A percentile compares a stretch with the other conserved stretches of the same genome.
Evolutionary conservation across 2,113 vertebrate species (phyloP).

Genomic region (Sander vitreus): DNA sequence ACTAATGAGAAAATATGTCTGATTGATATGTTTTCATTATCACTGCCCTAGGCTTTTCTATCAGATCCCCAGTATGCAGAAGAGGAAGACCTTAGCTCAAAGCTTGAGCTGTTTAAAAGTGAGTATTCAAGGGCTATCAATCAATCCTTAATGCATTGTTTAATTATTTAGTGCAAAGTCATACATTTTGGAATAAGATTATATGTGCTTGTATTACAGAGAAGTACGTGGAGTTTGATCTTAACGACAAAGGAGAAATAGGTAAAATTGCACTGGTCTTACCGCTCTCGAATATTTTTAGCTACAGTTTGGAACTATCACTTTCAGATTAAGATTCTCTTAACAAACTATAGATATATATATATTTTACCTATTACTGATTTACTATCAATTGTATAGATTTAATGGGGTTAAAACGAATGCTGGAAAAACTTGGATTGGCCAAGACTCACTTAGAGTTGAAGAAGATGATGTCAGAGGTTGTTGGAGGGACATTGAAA

Average conservation of each 20-base stretch:
- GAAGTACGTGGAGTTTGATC: conserved; percentile 91
- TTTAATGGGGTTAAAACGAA: conserved; percentile 88
- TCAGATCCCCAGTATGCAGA: conserved; percentile 84
- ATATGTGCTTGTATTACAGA: conserved; percentile 77
- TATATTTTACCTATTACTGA: background rate
- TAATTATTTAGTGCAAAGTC: background rate
- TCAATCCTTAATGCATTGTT: background rate
- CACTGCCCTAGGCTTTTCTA: conserved; percentile 82
- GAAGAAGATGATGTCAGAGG: conserved; percentile 89
- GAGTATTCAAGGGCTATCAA: conserved; percentile 24
- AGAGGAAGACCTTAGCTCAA: conserved; percentile 84
- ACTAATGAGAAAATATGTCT: background rate
- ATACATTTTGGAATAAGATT: background rate
- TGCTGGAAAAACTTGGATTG: conserved; percentile 89
- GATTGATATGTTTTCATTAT: background rate
- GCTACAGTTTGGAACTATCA: background rate
- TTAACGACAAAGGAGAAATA: conserved; percentile 88
- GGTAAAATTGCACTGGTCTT: conserved; percentile 70
- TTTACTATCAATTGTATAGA: conserved; percentile 66
- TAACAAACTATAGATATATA: background rate
- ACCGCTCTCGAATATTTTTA: background rate
- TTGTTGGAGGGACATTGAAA: conserved; percentile 71
- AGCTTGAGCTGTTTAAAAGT: conserved; percentile 88
- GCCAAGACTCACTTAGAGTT: conserved; percentile 90
- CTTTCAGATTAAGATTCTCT: too few species aligned